Evolutionary conservation across 2,797 vertebrate genomes (phyloP).

Genomic region (Spinus olivaceus): DNA sequence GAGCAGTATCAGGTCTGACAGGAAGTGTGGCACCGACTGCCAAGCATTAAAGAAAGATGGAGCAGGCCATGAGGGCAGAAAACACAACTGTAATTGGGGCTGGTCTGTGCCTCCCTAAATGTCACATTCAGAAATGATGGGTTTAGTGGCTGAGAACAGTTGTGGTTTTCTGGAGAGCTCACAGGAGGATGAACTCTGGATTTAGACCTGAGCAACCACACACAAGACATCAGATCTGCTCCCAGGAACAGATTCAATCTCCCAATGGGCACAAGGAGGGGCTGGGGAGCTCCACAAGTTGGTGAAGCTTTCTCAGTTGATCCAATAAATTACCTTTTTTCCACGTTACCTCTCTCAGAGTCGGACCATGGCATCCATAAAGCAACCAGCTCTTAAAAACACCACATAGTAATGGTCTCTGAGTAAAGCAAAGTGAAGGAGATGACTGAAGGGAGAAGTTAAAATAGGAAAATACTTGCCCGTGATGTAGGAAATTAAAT

Average conservation of each 20-base stretch:
- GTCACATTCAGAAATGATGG: not conserved
- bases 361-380: accelerated
- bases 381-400: not conserved
- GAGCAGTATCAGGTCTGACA: not conserved
- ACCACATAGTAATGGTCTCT: accelerated
- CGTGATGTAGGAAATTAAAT: not conserved
- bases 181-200: not conserved
- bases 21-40: accelerated
- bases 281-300: not conserved
- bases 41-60: accelerated
- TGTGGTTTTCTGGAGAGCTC: not conserved
- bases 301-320: not conserved
- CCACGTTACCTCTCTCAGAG: not conserved
- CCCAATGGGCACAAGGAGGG: not conserved
- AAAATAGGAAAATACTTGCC: not conserved
- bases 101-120: not conserved
- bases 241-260: not conserved
- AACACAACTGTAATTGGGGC: not conserved
- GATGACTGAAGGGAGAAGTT: not conserved
- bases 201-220: accelerated
- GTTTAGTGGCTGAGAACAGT: not conserved
- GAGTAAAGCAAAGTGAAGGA: not conserved
- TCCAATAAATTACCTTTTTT: not conserved
- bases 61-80: not conserved
- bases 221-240: accelerated